Evolutionary conservation across 2,888 invertebrate genomes (phyloP).

Genomic region (Pterostichus madidus): DNA sequence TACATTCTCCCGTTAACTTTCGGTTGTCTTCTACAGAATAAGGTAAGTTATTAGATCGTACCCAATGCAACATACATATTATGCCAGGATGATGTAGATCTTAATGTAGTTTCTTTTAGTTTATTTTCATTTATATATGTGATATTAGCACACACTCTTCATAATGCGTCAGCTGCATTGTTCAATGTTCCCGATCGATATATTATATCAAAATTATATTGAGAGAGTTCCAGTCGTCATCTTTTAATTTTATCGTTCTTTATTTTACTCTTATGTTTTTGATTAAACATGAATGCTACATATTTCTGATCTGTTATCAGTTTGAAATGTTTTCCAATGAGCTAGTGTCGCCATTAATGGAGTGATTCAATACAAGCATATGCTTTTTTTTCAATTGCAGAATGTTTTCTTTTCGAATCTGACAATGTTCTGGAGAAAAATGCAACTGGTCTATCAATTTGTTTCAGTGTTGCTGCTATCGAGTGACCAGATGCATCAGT

Average conservation of each 20-base stretch:
- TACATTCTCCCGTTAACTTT: constrained; percentile 65
- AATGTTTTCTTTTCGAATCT: constrained; percentile 66
- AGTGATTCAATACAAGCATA: constrained; percentile 68
- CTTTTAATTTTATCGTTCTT: constrained; percentile 67
- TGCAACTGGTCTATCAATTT: constrained; percentile 17
- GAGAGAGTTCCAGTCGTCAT: constrained; percentile 66
- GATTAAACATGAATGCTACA: constrained; percentile 64
- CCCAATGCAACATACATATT: constrained; percentile 68
- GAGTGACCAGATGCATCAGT: constrained; percentile 23
- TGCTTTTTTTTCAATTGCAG: constrained; percentile 69
- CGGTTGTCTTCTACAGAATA: constrained; percentile 67
- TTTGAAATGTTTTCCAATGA: constrained; percentile 67
- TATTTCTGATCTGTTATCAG: constrained; percentile 67
- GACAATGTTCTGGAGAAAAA: constrained; percentile 66
- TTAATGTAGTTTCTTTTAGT: too few relatives aligned
- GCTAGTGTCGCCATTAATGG: constrained; percentile 68
- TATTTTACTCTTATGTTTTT: constrained; percentile 41
- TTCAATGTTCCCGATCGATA: background rate
- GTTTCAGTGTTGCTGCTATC: constrained; percentile 6
- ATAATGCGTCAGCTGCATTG: constrained; percentile 67
- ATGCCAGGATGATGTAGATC: constrained; percentile 67
- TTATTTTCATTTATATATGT: too few relatives aligned
- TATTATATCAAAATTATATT: constrained; percentile 60
- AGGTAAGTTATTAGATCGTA: constrained; percentile 67
- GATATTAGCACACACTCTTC: constrained; percentile 15